These are phyloP conservation scores for Colletes gigas DNA, from an alignment of 1,140 invertebrate species.

Conservation along the genomic window DNA sequence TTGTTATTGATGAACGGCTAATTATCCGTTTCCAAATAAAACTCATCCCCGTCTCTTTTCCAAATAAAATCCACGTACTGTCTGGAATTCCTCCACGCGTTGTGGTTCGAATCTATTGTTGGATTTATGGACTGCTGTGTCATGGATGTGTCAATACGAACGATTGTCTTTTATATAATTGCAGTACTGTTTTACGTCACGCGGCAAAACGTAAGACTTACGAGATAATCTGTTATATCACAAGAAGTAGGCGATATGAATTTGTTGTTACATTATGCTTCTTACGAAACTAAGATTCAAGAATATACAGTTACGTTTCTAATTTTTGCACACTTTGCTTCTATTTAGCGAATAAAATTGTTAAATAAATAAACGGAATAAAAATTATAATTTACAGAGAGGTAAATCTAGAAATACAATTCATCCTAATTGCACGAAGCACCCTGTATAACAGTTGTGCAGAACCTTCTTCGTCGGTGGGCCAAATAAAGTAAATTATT, in stretches of 20 bases:
- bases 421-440: no score
- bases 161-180: background rate
- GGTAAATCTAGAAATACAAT: no score
- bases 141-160: background rate
- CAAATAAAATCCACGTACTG: constrained; percentile 34
- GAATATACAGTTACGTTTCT: no score
- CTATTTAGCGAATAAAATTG: no score
- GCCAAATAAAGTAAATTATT: no score
- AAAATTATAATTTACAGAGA: no score
- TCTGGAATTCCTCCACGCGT: constrained; percentile 1
- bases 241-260: background rate
- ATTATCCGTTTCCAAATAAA: constrained; percentile 25
- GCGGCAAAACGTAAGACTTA: no score
- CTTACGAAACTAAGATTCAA: no score
- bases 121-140: constrained; percentile 5
- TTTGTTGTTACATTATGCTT: background rate
- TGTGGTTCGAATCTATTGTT: background rate
- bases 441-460: no score
- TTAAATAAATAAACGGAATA: no score
- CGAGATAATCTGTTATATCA: background rate
- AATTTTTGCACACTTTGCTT: no score
- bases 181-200: background rate
- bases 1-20: constrained; percentile 17
- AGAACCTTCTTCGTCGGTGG: no score
- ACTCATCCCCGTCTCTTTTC: constrained; percentile 20